Evolutionary conservation across 2,888 invertebrate genomes (phyloP).

Genomic region (Parnassius glacialis): DNA sequence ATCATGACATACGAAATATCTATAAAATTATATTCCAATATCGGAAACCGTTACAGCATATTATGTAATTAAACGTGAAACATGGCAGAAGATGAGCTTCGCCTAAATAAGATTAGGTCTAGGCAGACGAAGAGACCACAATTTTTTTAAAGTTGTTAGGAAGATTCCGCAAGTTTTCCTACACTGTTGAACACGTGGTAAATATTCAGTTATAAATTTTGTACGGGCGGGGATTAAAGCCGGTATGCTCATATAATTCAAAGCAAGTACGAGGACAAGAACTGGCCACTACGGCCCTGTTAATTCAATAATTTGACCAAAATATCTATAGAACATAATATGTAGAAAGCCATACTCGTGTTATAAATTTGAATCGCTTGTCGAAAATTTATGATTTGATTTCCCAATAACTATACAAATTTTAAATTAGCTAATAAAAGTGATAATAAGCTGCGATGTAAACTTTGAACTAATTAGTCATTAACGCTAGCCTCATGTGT

Average conservation of each 20-base stretch:
- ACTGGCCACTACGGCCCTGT: no score
- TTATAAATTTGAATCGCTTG: constrained; percentile 6
- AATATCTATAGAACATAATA: neutral
- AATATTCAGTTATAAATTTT: no score
- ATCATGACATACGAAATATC: neutral
- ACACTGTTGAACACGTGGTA: no score
- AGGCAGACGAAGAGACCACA: neutral
- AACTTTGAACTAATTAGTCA: constrained; percentile 5
- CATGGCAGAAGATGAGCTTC: neutral
- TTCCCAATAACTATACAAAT: constrained; percentile 8
- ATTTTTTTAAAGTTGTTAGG: no score
- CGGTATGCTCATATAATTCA: no score
- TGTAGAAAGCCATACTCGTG: constrained; percentile 10
- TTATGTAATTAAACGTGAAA: neutral
- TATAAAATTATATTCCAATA: constrained; percentile 1
- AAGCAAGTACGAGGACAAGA: no score
- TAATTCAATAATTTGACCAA: neutral
- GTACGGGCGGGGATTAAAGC: no score
- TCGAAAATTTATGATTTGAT: neutral
- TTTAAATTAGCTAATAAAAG: constrained; percentile 7
- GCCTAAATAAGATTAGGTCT: constrained; percentile 5
- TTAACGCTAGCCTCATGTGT: constrained; percentile 15
- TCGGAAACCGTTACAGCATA: neutral
- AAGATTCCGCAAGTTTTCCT: no score
- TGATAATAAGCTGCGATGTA: neutral